A percentile compares a stretch with the other conserved stretches of the same genome.
Evolutionary conservation across 2,797 vertebrate genomes (phyloP).

Genomic region (Protonibea diacanthus): DNA sequence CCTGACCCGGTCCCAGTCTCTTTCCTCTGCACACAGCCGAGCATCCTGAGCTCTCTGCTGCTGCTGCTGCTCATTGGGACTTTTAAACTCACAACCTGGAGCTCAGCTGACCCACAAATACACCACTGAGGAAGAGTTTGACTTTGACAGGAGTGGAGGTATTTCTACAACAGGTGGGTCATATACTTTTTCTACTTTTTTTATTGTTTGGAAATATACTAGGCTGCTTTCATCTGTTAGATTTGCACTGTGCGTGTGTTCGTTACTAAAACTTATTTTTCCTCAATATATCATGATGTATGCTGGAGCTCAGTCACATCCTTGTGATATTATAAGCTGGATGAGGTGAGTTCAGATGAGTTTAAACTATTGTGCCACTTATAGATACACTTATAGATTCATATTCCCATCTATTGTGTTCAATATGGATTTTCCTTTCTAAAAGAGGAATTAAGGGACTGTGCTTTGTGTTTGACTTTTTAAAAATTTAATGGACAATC

Average conservation of each 20-base stretch:
- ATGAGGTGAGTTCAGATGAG: background rate
- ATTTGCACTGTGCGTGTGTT: background rate
- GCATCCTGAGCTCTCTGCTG: constrained; percentile 52
- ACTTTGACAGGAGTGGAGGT: background rate
- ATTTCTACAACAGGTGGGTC: constrained; percentile 46
- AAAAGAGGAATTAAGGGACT: background rate
- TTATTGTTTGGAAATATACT: background rate
- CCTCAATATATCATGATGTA: background rate
- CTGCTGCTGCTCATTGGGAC: constrained; percentile 50
- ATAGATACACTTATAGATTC: background rate
- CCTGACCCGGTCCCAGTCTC: constrained; percentile 60
- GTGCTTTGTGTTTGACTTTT: background rate
- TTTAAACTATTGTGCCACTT: background rate
- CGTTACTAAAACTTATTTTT: background rate
- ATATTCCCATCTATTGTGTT: background rate
- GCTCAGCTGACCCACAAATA: background rate
- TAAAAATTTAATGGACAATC: no score
- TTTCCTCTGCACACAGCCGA: constrained; percentile 57
- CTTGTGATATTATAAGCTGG: background rate
- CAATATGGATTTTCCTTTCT: background rate
- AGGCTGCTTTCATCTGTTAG: background rate
- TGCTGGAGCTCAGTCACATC: no score
- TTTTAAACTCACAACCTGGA: constrained; percentile 31
- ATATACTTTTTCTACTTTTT: background rate
- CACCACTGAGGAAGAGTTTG: constrained; percentile 33